Conservation (phyloP, 1,140 invertebrate genomes). For the Drosophila pachea region DNA sequence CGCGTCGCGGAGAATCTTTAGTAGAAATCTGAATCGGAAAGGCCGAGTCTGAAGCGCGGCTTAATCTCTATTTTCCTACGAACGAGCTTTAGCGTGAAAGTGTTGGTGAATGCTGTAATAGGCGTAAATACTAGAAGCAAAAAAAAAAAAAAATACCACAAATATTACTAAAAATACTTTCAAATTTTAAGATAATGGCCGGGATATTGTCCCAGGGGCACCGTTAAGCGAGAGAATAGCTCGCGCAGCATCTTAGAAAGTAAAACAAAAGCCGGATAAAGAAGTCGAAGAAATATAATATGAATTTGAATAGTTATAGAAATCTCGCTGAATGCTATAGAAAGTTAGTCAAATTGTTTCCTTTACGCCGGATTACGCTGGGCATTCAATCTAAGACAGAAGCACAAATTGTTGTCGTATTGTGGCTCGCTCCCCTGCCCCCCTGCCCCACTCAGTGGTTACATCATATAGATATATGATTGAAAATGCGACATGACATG, state of each 20-base stretch:
- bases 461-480: constrained; percentile 1
- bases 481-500: constrained; percentile 3
- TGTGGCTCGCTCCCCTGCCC: too few relatives aligned
- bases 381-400: too few relatives aligned
- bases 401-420: background rate
- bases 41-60: background rate
- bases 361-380: too few relatives aligned
- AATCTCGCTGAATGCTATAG: too few relatives aligned
- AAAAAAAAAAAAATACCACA: background rate
- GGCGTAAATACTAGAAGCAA: background rate
- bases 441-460: background rate
- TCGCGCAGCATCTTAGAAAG: background rate
- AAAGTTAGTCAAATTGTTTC: too few relatives aligned
- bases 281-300: background rate
- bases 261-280: constrained; percentile 1
- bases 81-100: too few relatives aligned
- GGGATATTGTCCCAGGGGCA: background rate
- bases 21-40: constrained; percentile 41
- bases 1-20: constrained; percentile 37
- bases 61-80: background rate
- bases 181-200: background rate
- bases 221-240: background rate
- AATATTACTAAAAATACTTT: background rate
- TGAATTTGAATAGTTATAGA: too few relatives aligned
- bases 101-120: background rate